phyloP scores from a whole-genome alignment of 2,888 invertebrate genomes.

The Drosophila prolongata region DNA sequence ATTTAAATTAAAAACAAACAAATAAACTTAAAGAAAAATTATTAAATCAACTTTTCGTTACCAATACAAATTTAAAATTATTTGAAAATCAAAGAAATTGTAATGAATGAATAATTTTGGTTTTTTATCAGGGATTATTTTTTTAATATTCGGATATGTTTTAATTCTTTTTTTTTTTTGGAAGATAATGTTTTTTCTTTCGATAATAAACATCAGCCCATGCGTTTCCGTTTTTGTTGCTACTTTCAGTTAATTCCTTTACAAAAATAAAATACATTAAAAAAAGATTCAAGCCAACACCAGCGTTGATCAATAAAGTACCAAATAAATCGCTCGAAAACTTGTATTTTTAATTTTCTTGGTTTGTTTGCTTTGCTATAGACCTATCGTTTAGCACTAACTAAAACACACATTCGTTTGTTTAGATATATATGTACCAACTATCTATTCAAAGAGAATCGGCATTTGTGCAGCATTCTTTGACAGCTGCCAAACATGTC shows the following conservation, averaged over 20 bases:
- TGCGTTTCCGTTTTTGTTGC: not conserved
- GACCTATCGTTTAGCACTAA: not conserved
- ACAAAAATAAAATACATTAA: not conserved
- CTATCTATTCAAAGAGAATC: slow-evolving; percentile 9
- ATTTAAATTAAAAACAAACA: too few species aligned
- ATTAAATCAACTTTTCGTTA: too few species aligned
- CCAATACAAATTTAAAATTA: too few species aligned
- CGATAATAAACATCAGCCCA: too few species aligned
- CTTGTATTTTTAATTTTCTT: not conserved
- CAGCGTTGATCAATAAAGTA: not conserved
- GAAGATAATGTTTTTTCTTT: not conserved
- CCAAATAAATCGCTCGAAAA: not conserved
- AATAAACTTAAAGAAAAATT: too few species aligned
- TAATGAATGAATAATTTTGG: not conserved
- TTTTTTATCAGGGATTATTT: slow-evolving; percentile 1
- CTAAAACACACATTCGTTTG: not conserved
- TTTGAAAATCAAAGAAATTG: not conserved
- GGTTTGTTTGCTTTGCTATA: not conserved
- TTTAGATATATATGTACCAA: slow-evolving; percentile 3
- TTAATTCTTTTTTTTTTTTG: too few species aligned
- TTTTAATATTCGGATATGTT: slow-evolving; percentile 6
- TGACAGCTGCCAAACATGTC: slow-evolving; percentile 73
- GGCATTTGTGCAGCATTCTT: slow-evolving; percentile 34
- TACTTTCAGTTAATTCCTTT: not conserved
- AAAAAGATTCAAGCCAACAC: not conserved